A percentile compares a stretch with the other conserved stretches of the same genome.
Evolutionary conservation across 2,888 invertebrate genomes (phyloP).

Genomic region (Nomada goodeniana): DNA sequence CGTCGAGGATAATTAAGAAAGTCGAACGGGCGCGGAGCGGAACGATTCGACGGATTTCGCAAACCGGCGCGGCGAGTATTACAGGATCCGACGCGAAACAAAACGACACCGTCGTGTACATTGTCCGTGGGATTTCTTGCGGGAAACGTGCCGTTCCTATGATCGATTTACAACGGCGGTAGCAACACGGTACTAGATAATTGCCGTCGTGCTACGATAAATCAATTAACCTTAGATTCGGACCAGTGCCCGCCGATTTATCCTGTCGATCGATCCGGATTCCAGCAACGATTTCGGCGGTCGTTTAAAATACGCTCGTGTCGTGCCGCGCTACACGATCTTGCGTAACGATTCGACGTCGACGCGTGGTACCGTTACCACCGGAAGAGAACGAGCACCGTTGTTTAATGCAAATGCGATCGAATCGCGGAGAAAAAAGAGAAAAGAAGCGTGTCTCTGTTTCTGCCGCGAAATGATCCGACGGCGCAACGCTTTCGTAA

Average conservation of each 20-base stretch:
- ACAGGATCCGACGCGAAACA: neutral
- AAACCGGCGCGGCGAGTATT: neutral
- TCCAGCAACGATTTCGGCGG: slow-evolving; percentile 42
- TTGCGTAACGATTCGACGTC: slow-evolving; percentile 36
- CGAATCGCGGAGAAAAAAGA: slow-evolving; percentile 3
- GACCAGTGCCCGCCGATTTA: slow-evolving; percentile 20
- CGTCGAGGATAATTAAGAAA: slow-evolving; percentile 20
- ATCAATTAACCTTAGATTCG: slow-evolving; percentile 34
- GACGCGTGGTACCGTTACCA: slow-evolving; percentile 5
- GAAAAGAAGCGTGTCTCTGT: neutral
- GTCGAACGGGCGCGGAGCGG: slow-evolving; percentile 7
- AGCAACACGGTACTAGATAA: slow-evolving; percentile 20
- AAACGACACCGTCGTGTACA: neutral
- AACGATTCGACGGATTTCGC: slow-evolving; percentile 11
- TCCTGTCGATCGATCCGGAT: slow-evolving; percentile 23
- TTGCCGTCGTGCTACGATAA: slow-evolving; percentile 27
- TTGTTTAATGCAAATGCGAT: slow-evolving; percentile 52
- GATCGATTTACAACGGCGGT: slow-evolving; percentile 16
- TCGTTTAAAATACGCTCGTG: neutral
- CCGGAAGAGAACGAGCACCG: slow-evolving; percentile 51
- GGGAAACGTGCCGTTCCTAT: neutral
- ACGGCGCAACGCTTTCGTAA: slow-evolving; percentile 13
- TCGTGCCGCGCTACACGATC: neutral
- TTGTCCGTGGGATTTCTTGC: neutral
- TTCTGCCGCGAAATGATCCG: neutral